phyloP scores from a whole-genome alignment of 2,113 vertebrate species.

The Gila orcuttii region DNA sequence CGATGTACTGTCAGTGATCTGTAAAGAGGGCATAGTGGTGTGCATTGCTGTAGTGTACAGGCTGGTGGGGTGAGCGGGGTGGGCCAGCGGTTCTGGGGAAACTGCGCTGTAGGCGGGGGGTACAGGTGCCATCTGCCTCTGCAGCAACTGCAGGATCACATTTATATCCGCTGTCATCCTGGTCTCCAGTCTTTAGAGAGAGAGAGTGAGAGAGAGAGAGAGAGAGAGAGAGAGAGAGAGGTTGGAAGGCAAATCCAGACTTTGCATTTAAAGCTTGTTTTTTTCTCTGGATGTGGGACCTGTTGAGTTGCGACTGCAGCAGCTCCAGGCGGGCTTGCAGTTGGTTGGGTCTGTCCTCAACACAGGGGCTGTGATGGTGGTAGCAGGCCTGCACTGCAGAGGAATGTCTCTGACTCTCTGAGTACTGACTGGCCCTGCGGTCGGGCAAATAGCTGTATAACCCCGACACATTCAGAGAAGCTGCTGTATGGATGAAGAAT shows the following conservation, averaged over 20 bases:
- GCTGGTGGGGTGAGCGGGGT: conserved; percentile 67
- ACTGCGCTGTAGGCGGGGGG: conserved; percentile 84
- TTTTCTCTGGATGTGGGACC: conserved; percentile 69
- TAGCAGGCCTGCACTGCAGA: conserved; percentile 71
- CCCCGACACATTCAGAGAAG: conserved; percentile 77
- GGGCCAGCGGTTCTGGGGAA: conserved; percentile 71
- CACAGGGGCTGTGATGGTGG: conserved; percentile 55
- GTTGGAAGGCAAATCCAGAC: not conserved
- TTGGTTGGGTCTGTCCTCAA: conserved; percentile 76
- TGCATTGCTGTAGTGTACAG: conserved; percentile 71
- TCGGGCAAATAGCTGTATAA: conserved; percentile 88
- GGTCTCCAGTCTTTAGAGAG: conserved; percentile 84
- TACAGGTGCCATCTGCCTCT: conserved; percentile 85
- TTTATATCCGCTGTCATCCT: conserved; percentile 91
- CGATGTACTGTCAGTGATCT: conserved; percentile 62
- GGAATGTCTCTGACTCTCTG: conserved; percentile 73
- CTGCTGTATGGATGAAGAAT: conserved; percentile 60
- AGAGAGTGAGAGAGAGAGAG: not conserved
- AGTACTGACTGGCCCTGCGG: conserved; percentile 64
- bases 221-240: no score
- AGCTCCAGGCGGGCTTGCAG: conserved; percentile 89
- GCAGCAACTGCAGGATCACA: conserved; percentile 91
- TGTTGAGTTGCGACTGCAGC: conserved; percentile 90
- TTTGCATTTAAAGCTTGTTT: not conserved
- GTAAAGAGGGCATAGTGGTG: conserved; percentile 53